phyloP scores from a whole-genome alignment of 2,113 vertebrate species.

The Podarcis raffonei region DNA sequence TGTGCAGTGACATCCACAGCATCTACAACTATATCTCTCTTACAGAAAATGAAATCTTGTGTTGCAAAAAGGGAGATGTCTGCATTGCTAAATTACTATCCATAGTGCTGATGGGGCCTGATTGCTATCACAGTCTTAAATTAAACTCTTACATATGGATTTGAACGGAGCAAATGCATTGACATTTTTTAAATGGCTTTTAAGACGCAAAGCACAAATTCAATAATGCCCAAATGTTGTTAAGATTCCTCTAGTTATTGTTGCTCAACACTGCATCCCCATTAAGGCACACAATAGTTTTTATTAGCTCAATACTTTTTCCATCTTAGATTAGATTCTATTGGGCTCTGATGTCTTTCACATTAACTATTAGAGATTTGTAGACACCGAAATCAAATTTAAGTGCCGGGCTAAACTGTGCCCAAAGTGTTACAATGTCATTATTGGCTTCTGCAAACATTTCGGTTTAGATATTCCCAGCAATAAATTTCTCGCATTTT shows the following conservation, averaged over 20 bases:
- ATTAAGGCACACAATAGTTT: constrained; percentile 72
- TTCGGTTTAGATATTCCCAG: constrained; percentile 51
- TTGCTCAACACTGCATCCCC: constrained; percentile 58
- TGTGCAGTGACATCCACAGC: background rate
- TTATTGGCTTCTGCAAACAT: constrained; percentile 48
- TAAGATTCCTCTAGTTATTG: constrained; percentile 61
- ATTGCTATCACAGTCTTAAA: constrained; percentile 29
- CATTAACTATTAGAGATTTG: constrained; percentile 72
- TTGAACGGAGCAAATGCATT: constrained; percentile 26
- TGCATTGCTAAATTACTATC: constrained; percentile 37
- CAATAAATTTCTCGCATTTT: constrained; percentile 37
- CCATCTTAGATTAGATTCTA: constrained; percentile 67
- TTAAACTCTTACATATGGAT: constrained; percentile 22
- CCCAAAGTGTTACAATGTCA: constrained; percentile 57
- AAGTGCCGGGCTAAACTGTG: constrained; percentile 49
- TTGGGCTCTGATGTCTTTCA: constrained; percentile 69
- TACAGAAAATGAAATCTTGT: constrained; percentile 5
- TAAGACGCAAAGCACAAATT: constrained; percentile 42
- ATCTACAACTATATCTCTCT: background rate
- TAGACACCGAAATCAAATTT: constrained; percentile 69
- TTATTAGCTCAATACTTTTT: constrained; percentile 69
- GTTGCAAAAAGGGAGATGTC: constrained; percentile 22
- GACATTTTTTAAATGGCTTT: constrained; percentile 30
- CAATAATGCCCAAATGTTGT: constrained; percentile 53
- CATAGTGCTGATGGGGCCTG: constrained; percentile 27